Evolutionary conservation across 2,888 invertebrate species (phyloP), one percentile per base, ranked within the genome.

Genomic region (Pollenia labialis): DNA sequence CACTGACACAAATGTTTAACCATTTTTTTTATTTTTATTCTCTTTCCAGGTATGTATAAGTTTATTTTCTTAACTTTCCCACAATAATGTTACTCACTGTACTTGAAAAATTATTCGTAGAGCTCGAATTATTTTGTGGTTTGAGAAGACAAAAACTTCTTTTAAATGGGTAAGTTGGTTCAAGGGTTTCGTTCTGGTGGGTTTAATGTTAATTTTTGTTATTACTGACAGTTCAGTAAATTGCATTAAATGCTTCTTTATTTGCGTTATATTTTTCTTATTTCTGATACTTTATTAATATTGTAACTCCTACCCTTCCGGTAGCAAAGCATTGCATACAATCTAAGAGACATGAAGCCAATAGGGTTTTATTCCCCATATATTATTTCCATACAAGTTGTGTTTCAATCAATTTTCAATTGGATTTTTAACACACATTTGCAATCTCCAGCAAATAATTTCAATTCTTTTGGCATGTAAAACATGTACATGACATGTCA

Each of bases 331-430:
- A 14, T 52, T 52, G 12, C 7, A n/a, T 11, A 52, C 11, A 52
- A 23, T 23, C 23, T 23, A 23, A 23, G 6, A 16, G 11, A 32
- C 11, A 23, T 4, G 23, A 11, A 62, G 32, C 18, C 2, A 4
- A 18, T 32, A 50, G 14, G 23, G 18, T n/a, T 48, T 50, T 14
- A 11, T 58, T 8, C 40, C 32, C 32, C 6, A 32, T 23, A 11
- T 64, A 8, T 66, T 66, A 56, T 76, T 76, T 32, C 46, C 23
- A 0, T 44, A 44, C 54, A 66, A 76, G 54, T 32, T 32, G 32
- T 66, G 66, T 66, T 76, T 69, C 68, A 79, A 79, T 79, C 46
- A 79, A 69, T 68, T 69, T 58, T 58, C 40, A 77, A 16, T 56
- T 77, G 56, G n/a, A 46, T 46, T 48, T 46, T 54, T 10, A 44